phyloP scores from a whole-genome alignment of 2,888 invertebrate species.

The Halocaridina rubra region DNA sequence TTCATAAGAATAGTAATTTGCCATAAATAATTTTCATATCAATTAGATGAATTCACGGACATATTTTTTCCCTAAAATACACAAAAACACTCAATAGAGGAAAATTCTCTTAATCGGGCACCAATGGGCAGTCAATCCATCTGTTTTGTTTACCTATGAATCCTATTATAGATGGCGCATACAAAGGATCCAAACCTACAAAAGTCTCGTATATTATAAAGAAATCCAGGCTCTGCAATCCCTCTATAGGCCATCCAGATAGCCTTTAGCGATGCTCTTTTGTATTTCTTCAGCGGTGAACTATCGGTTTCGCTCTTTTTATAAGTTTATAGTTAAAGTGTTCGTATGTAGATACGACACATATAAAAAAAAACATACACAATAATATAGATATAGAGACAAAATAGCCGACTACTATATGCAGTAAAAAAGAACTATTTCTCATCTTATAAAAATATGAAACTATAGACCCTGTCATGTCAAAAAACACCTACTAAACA shows the following conservation, averaged over 20 bases:
- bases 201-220: neutral
- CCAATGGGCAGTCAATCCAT: conserved; percentile 40
- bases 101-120: conserved; percentile 41
- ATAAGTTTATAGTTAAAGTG: neutral
- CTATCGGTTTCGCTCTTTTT: neutral
- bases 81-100: too few relatives aligned
- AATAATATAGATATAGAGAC: neutral
- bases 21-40: too few relatives aligned
- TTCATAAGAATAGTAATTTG: too few relatives aligned
- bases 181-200: conserved; percentile 32
- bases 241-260: neutral
- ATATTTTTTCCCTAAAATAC: too few relatives aligned
- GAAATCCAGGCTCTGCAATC: neutral
- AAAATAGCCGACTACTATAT: too few relatives aligned
- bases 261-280: neutral
- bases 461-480: too few relatives aligned
- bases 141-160: conserved; percentile 55
- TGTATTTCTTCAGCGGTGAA: neutral
- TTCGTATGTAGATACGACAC: neutral
- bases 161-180: conserved; percentile 53
- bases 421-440: too few relatives aligned
- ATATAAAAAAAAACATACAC: neutral
- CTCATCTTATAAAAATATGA: too few relatives aligned
- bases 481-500: too few relatives aligned
- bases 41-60: too few relatives aligned